Conservation (phyloP, 2,888 invertebrate species). For the Pseudeuparius sepicola region DNA sequence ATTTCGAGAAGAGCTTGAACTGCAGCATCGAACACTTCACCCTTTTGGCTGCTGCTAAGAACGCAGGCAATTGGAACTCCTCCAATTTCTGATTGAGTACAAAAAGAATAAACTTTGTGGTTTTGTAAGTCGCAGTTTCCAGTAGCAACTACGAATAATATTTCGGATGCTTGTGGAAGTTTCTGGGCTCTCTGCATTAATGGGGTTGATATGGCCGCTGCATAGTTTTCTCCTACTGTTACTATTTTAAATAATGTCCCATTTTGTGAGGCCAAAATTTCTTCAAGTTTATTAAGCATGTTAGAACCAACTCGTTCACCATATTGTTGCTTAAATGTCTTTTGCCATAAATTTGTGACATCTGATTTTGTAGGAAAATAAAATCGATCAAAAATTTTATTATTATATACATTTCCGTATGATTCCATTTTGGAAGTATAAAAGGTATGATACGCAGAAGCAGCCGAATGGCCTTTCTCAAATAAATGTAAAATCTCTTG, state of each 20-base stretch:
- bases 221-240: slow-evolving; percentile 7
- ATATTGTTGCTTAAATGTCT: slow-evolving; percentile 5
- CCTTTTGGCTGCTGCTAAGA: slow-evolving; percentile 10
- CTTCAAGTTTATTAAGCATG: slow-evolving; percentile 6
- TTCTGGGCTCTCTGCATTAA: slow-evolving; percentile 3
- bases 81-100: slow-evolving; percentile 3
- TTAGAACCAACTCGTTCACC: slow-evolving; percentile 7
- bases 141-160: slow-evolving; percentile 17
- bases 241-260: slow-evolving; percentile 2
- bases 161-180: slow-evolving; percentile 12
- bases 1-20: slow-evolving; percentile 9
- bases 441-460: too few relatives aligned
- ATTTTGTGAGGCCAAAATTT: slow-evolving; percentile 5
- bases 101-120: neutral
- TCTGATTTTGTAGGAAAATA: slow-evolving; percentile 9
- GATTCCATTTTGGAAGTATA: slow-evolving; percentile 3
- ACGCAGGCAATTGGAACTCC: slow-evolving; percentile 15
- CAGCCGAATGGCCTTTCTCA: too few relatives aligned
- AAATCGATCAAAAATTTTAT: slow-evolving; percentile 8
- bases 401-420: slow-evolving; percentile 4
- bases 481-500: too few relatives aligned
- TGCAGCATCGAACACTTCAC: slow-evolving; percentile 4
- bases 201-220: neutral
- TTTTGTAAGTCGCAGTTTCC: slow-evolving; percentile 16
- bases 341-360: slow-evolving; percentile 9